Conservation (phyloP, 1,140 invertebrate species). For the Cecropterus lyciades region DNA sequence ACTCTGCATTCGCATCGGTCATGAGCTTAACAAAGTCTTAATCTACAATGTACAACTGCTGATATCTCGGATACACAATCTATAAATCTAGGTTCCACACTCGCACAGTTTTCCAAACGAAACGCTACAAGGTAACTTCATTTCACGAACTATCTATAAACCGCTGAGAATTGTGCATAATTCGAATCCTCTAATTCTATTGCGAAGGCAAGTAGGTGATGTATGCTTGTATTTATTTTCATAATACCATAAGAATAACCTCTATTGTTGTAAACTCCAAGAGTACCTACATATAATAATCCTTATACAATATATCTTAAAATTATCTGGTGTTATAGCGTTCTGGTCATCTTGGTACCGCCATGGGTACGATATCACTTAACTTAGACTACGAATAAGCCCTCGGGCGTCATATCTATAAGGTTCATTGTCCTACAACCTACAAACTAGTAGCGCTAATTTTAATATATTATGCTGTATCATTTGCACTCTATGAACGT, state of each 20-base stretch:
- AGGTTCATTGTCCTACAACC: slow-evolving; percentile 56
- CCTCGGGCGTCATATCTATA: slow-evolving; percentile 45
- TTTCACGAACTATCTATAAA: slow-evolving; percentile 57
- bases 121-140: slow-evolving; percentile 71
- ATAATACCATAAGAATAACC: slow-evolving; percentile 51
- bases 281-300: slow-evolving; percentile 45
- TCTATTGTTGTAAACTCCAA: slow-evolving; percentile 50
- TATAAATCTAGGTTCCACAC: slow-evolving; percentile 23
- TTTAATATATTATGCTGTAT: slow-evolving; percentile 72
- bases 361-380: slow-evolving; percentile 43
- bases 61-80: background rate
- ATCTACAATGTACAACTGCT: slow-evolving; percentile 34
- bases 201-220: slow-evolving; percentile 75
- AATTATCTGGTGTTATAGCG: slow-evolving; percentile 69
- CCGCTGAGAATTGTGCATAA: slow-evolving; percentile 70
- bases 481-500: slow-evolving; percentile 61
- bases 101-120: slow-evolving; percentile 43
- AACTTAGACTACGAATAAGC: slow-evolving; percentile 48
- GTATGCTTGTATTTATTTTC: slow-evolving; percentile 53
- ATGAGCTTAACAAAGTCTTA: slow-evolving; percentile 25
- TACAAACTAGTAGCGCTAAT: slow-evolving; percentile 73
- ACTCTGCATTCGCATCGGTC: slow-evolving; percentile 31
- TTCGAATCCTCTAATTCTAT: slow-evolving; percentile 62
- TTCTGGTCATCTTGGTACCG: slow-evolving; percentile 58
- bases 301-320: slow-evolving; percentile 56